Evolutionary conservation across 2,113 vertebrate species (phyloP).

Genomic region (Boleophthalmus pectinirostris): DNA sequence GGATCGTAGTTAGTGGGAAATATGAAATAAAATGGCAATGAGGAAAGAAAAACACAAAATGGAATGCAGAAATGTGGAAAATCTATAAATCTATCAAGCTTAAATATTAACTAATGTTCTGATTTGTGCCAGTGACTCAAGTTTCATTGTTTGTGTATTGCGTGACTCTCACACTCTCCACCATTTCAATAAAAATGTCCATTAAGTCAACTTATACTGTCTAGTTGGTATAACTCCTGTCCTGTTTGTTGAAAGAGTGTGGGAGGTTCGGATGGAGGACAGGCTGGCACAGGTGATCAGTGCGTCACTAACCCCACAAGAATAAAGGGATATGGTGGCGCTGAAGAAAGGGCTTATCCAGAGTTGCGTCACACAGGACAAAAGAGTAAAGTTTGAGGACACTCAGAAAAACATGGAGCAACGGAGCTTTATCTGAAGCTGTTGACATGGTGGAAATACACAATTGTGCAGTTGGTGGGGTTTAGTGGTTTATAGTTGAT

Average conservation of each 20-base stretch:
- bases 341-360: neutral
- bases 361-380: conserved; percentile 14
- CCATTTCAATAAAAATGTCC: neutral
- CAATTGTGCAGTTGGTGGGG: neutral
- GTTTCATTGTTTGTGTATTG: neutral
- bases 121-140: neutral
- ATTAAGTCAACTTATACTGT: neutral
- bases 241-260: neutral
- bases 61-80: neutral
- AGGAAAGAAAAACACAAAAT: neutral
- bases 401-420: conserved; percentile 4
- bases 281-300: conserved; percentile 45
- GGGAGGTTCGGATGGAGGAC: conserved; percentile 7
- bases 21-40: neutral
- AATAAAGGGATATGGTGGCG: conserved; percentile 12
- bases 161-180: neutral
- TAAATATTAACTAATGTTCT: neutral
- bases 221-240: neutral
- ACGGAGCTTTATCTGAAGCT: conserved; percentile 40
- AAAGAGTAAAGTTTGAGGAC: conserved; percentile 16
- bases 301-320: neutral
- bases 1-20: neutral
- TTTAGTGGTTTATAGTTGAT: neutral
- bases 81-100: neutral
- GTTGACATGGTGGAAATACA: conserved; percentile 9